phyloP scores from a whole-genome alignment of 2,113 vertebrate genomes.

The Dasyurus viverrinus region DNA sequence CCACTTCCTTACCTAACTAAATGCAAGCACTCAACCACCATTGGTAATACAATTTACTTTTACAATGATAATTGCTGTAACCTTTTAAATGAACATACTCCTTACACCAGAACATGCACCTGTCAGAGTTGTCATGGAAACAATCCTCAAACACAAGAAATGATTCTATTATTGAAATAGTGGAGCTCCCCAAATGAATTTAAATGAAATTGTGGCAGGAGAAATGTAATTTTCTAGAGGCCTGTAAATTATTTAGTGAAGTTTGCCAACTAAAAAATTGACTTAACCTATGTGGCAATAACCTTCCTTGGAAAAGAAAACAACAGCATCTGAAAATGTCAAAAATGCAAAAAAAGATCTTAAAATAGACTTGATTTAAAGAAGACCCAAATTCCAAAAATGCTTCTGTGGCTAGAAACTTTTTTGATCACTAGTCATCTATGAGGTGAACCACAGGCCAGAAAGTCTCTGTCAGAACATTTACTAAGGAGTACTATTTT shows the following conservation, averaged over 20 bases:
- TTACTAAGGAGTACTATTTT: neutral
- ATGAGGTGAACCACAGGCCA: neutral
- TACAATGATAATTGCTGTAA: constrained; percentile 66
- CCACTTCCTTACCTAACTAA: constrained; percentile 44
- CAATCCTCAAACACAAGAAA: constrained; percentile 73
- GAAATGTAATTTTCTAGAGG: constrained; percentile 53
- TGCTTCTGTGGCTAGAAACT: neutral
- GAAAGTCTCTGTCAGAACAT: neutral
- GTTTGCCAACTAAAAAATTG: constrained; percentile 58
- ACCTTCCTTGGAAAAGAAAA: constrained; percentile 44
- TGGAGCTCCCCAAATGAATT: constrained; percentile 73
- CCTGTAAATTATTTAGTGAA: constrained; percentile 70
- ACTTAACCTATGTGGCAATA: constrained; percentile 31
- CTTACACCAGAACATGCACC: constrained; percentile 56
- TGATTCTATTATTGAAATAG: constrained; percentile 65
- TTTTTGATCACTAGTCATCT: neutral
- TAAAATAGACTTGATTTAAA: constrained; percentile 11
- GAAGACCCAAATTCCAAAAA: neutral
- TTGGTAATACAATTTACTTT: constrained; percentile 47
- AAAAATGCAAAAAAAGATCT: constrained; percentile 4
- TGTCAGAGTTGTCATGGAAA: constrained; percentile 79
- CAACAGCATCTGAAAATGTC: constrained; percentile 8
- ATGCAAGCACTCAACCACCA: neutral
- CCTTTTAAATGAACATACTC: constrained; percentile 71
- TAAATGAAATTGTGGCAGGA: constrained; percentile 56